Base-by-base conservation (phyloP, 1,140 invertebrate species). In the Cardiocondyla obscurior region DNA sequence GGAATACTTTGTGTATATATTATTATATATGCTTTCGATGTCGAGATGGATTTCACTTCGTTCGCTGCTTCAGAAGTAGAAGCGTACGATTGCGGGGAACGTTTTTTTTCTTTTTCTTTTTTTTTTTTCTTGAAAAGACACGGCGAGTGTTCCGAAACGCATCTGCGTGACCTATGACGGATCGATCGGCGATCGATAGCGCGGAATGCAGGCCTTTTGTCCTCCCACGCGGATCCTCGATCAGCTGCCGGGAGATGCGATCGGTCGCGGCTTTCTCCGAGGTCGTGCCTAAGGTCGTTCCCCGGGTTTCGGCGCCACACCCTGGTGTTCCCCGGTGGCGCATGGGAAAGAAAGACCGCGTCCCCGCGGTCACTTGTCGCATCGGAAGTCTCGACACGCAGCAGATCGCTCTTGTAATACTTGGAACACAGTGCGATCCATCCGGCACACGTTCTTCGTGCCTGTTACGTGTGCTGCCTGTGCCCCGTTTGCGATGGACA, bases 401-500 rank as follows among this genome's bases (percentile, higher is more conserved):
- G 58, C 44, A 46, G 57, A 86, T 79, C 88, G 83, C 73, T 90
- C 83, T 90, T 88, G 88, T 90, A 90, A 89, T 90, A 90, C 89
- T 88, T 90, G 88, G 89, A 90, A 90, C 81, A 83, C 86, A 81
- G 83, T 57, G 81, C 81, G 81, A 89, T 83, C 87, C 87, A 87
- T 82, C 81, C 85, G 81, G 87, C 84, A 87, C 89, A 81, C 79
- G 83, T 82, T 86, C 79, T 60, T 57, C 77, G 72, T 87, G 62
- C 69, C 67, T 73, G 44, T 82, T 82, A 82, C 79, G 79, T 81
- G 79, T 72, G 39, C 36, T 73, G 67, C 79, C 69, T 74, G 76
- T 44, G 19, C 44, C 46, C 46, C 30, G 65, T 33, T 81, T 25
- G 51, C 67, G 28, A 82, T 74, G 44, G 44, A 73, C 42, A 70